Percentiles rank a stretch among this genome's conserved stretches.
Evolutionary conservation across 2,888 invertebrate genomes (phyloP).

Genomic region (Caradrina clavipalpis): DNA sequence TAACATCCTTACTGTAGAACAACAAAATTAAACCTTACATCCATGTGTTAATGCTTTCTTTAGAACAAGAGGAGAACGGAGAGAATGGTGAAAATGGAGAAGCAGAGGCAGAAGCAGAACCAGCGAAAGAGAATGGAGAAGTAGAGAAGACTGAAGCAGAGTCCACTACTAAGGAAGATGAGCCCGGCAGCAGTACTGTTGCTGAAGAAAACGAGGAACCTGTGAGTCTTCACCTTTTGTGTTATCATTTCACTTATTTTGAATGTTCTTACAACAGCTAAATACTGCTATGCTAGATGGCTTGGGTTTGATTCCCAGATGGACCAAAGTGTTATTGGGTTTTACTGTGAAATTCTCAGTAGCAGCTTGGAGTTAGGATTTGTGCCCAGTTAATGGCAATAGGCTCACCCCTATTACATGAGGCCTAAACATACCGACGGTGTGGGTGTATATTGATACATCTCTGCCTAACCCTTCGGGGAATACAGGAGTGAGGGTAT

Average conservation of each 20-base stretch:
- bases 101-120: slow-evolving; percentile 75
- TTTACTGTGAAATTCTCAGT: too few relatives aligned
- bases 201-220: slow-evolving; percentile 74
- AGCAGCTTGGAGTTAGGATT: too few relatives aligned
- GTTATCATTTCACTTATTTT: neutral
- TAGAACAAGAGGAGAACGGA: slow-evolving; percentile 74
- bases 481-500: too few relatives aligned
- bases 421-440: too few relatives aligned
- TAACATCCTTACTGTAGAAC: too few relatives aligned
- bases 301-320: too few relatives aligned
- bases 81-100: slow-evolving; percentile 90
- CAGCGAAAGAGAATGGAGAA: slow-evolving; percentile 66
- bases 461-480: too few relatives aligned
- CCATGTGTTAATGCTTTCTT: neutral
- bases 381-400: too few relatives aligned
- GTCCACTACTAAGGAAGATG: slow-evolving; percentile 79
- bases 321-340: too few relatives aligned
- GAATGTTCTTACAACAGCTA: neutral
- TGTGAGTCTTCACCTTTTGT: slow-evolving; percentile 67
- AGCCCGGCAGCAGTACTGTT: slow-evolving; percentile 71
- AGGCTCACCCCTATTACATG: too few relatives aligned
- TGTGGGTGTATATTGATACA: too few relatives aligned
- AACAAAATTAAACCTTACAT: neutral
- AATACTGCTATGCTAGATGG: too few relatives aligned
- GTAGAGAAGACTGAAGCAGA: slow-evolving; percentile 74